phyloP scores from a whole-genome alignment of 1,140 invertebrate genomes.

The Caenorhabditis latens region DNA sequence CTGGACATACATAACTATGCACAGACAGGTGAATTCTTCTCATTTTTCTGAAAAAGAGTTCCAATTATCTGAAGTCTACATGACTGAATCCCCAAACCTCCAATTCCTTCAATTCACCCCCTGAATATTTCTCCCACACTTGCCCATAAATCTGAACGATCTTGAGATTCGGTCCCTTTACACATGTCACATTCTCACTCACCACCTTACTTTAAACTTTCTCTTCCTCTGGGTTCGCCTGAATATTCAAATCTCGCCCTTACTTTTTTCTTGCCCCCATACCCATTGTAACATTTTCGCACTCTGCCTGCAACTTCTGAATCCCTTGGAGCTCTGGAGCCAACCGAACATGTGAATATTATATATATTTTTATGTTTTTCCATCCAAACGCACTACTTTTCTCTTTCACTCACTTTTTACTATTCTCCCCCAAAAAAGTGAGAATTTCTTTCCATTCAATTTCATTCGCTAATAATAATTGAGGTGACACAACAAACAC shows the following conservation, averaged over 20 bases:
- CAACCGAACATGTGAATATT: constrained; percentile 21
- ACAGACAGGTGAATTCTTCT: too few relatives aligned
- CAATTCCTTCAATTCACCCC: neutral
- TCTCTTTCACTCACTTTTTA: neutral
- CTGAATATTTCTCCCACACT: neutral
- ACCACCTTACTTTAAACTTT: constrained; percentile 47
- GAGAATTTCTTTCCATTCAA: constrained; percentile 4
- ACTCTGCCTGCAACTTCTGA: too few relatives aligned
- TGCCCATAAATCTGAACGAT: constrained; percentile 51
- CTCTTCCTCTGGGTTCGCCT: neutral
- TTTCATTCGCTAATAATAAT: constrained; percentile 7
- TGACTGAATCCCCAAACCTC: too few relatives aligned
- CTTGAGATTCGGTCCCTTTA: neutral
- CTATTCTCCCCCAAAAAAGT: too few relatives aligned
- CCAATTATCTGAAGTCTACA: too few relatives aligned
- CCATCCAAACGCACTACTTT: neutral
- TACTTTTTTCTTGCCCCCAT: neutral
- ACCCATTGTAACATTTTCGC: constrained; percentile 40
- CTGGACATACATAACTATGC: too few relatives aligned
- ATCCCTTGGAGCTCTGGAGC: neutral
- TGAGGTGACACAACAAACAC: neutral
- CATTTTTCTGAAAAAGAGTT: too few relatives aligned
- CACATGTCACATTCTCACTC: constrained; percentile 34
- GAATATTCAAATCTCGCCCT: constrained; percentile 20
- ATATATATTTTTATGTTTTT: neutral